Base-by-base conservation (phyloP, 2,888 invertebrate species). In the Napeogenes sylphis region DNA sequence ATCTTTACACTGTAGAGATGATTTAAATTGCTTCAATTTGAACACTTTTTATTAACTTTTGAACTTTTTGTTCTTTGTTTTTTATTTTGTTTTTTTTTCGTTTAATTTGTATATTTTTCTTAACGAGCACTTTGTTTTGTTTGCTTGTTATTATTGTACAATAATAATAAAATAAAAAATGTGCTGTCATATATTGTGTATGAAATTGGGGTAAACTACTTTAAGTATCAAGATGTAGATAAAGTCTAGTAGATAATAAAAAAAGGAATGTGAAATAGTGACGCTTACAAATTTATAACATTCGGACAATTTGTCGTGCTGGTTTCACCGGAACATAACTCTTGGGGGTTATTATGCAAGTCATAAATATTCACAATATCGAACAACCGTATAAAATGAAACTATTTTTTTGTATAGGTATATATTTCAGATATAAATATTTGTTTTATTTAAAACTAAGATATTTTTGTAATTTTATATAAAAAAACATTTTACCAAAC, bases 281-380 rank as follows among this genome's bases (percentile, higher is more conserved):
- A 72, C 72, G 71, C 76, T 76, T 76, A 79, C 80, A 79, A 79
- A 84, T 82, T 78, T 76, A 78, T 79, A 80, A 80, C 77, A 79
- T 78, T 78, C 78, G 77, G 75, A 82, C 82, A 81, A 84, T 85
- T 84, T 84, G 84, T 84, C 80, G 78, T 72, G 70, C 75, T 78
- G 79, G 79, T 80, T 74, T 78, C 78, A 80, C 75, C 71, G 73
- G 75, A 70, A 73, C 75, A 81, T 83, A 83, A 81, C 79, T 83
- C 79, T 75, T 69, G 71, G 73, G 73, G 75, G 75, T 76, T 79
- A 81, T 84, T 85, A 81, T 76, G 78, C 76, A 75, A 78, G 72
- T 79, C 75, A 79, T 85, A 65, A 67, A 68, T 65, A 64, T 62
- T 62, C 63, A 65, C 63, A 67, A 67, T 59, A 65, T 62, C 60